Conservation (phyloP, 2,797 vertebrate species). For the Florisuga fusca region DNA sequence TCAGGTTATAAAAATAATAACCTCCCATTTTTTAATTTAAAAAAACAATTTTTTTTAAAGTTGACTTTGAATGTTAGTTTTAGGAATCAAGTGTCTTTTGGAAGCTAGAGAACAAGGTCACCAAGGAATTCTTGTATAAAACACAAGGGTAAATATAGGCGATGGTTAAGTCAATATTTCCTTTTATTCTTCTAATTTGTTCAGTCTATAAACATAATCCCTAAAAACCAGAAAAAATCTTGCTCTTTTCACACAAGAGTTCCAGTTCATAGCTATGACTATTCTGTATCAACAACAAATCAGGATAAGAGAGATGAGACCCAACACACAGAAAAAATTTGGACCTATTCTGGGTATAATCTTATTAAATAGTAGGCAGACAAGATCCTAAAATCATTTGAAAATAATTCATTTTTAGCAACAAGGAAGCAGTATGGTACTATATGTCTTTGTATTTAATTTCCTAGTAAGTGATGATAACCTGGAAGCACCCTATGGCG, state of each 20-base stretch:
- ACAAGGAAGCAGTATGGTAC: not conserved
- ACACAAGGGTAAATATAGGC: not conserved
- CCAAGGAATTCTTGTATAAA: not conserved
- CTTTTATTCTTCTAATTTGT: conserved; percentile 25
- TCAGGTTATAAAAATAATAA: not conserved
- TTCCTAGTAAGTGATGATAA: not conserved
- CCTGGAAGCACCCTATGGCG: not conserved
- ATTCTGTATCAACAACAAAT: not conserved
- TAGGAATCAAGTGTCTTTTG: not conserved
- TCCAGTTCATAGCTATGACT: not conserved
- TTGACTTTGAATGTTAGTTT: not conserved
- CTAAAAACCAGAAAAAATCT: not conserved
- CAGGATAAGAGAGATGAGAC: not conserved
- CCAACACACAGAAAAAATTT: not conserved
- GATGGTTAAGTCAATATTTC: not conserved
- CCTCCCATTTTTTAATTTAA: not conserved
- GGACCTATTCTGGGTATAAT: not conserved
- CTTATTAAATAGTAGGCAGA: not conserved
- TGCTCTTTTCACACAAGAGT: not conserved
- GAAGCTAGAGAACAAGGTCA: not conserved
- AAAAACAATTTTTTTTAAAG: no score
- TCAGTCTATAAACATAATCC: not conserved
- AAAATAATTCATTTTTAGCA: not conserved
- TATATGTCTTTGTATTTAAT: not conserved
- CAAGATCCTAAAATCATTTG: not conserved